Evolutionary conservation across 2,113 vertebrate genomes (phyloP).

Genomic region (Cranoglanis bouderius): DNA sequence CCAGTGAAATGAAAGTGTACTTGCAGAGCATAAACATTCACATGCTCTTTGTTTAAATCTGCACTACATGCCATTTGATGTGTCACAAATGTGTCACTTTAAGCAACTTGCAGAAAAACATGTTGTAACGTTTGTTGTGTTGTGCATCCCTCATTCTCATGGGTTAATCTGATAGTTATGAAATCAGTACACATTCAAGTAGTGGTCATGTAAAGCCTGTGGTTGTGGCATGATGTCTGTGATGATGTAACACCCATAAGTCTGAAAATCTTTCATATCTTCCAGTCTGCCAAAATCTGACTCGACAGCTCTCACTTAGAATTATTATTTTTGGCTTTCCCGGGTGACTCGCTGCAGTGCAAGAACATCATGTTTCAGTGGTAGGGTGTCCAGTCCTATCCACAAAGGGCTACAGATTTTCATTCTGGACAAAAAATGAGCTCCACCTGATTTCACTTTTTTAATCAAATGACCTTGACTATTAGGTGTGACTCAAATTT

Average conservation of each 20-base stretch:
- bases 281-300: neutral
- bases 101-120: neutral
- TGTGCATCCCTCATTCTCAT: neutral
- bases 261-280: neutral
- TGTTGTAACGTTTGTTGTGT: neutral
- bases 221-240: neutral
- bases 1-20: neutral
- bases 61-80: neutral
- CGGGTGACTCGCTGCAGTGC: neutral
- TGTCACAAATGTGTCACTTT: neutral
- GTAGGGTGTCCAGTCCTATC: neutral
- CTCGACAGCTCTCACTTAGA: constrained; percentile 13
- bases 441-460: neutral
- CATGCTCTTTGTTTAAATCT: neutral
- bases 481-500: neutral
- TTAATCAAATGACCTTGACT: neutral
- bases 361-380: constrained; percentile 16
- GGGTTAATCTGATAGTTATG: neutral
- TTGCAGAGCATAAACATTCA: neutral
- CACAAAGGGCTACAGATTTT: neutral
- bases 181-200: neutral
- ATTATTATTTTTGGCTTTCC: constrained; percentile 16
- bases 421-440: neutral
- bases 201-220: neutral
- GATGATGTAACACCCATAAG: neutral